A percentile compares a stretch with the other conserved stretches of the same genome.
Evolutionary conservation across 2,888 invertebrate species (phyloP).

Genomic region (Eudemis profundana): DNA sequence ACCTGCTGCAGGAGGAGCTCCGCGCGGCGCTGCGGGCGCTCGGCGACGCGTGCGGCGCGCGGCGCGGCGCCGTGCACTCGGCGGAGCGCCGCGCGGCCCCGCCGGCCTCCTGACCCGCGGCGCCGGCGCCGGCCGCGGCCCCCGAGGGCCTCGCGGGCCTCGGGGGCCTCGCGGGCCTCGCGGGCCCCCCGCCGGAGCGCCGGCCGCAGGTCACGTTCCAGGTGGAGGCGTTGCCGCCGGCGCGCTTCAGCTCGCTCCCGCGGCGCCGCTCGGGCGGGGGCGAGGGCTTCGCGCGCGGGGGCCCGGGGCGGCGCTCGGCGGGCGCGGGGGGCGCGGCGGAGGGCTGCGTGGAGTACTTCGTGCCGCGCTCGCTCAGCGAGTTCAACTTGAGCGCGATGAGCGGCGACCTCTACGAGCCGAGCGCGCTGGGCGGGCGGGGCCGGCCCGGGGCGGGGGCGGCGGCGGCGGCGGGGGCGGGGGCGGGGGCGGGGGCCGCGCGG

Average conservation of each 20-base stretch:
- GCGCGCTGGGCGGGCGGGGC: conserved; percentile 50
- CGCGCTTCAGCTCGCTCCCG: conserved; percentile 85
- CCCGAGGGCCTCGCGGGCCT: conserved; percentile 55
- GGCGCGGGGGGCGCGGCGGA: conserved; percentile 83
- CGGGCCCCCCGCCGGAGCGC: conserved; percentile 56
- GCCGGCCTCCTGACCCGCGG: conserved; percentile 83
- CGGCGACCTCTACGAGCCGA: conserved; percentile 57
- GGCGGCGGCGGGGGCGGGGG: conserved; percentile 56
- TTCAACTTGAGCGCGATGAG: conserved; percentile 90
- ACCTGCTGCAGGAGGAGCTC: conserved; percentile 92
- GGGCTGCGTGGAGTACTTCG: conserved; percentile 91
- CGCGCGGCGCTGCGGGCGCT: conserved; percentile 57
- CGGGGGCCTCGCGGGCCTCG: conserved; percentile 56
- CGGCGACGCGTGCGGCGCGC: conserved; percentile 34
- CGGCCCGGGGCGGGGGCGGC: conserved; percentile 58
- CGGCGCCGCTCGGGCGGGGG: conserved; percentile 71
- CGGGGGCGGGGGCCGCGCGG: conserved; percentile 57
- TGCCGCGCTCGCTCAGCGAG: conserved; percentile 93
- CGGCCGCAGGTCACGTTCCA: conserved; percentile 71
- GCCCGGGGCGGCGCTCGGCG: conserved; percentile 87
- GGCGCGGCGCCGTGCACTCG: conserved; percentile 60
- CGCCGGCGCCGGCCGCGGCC: conserved; percentile 67
- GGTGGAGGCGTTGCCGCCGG: conserved; percentile 73
- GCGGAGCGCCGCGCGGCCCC: conserved; percentile 61
- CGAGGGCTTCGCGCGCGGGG: conserved; percentile 87